phyloP scores from a whole-genome alignment of 2,113 vertebrate species.

The Antechinus stuartii region DNA sequence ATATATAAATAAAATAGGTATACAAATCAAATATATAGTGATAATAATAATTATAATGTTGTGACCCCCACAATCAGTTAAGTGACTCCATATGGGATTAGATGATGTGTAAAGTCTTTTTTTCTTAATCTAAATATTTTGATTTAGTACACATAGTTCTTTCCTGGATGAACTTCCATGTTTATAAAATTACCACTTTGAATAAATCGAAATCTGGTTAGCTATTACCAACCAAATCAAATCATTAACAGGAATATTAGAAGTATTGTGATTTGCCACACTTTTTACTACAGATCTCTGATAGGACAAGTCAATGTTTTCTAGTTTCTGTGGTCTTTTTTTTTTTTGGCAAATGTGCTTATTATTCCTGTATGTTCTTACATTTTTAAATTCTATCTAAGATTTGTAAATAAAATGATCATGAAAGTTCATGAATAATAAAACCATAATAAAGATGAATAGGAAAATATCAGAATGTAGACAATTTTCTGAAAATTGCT shows the following conservation, averaged over 20 bases:
- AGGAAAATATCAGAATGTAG: background rate
- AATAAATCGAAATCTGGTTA: background rate
- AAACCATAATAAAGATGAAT: background rate
- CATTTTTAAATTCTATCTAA: background rate
- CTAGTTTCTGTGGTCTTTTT: background rate
- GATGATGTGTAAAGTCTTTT: background rate
- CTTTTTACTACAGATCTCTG: background rate
- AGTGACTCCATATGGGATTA: background rate
- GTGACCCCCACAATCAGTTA: too few species aligned
- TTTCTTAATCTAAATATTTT: background rate
- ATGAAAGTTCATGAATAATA: background rate
- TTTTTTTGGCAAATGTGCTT: background rate
- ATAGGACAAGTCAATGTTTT: background rate
- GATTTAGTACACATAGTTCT: background rate
- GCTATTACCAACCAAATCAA: background rate
- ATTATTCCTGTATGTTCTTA: background rate
- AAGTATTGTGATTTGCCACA: background rate
- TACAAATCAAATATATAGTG: too few species aligned
- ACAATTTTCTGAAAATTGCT: background rate
- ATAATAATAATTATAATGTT: too few species aligned
- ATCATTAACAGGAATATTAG: background rate
- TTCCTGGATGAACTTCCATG: background rate
- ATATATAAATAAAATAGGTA: too few species aligned
- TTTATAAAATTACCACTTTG: background rate
- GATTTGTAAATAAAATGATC: background rate